These are phyloP conservation scores for Scolopax mira DNA, from an alignment of 2,113 vertebrate genomes.

Conservation along the genomic window DNA sequence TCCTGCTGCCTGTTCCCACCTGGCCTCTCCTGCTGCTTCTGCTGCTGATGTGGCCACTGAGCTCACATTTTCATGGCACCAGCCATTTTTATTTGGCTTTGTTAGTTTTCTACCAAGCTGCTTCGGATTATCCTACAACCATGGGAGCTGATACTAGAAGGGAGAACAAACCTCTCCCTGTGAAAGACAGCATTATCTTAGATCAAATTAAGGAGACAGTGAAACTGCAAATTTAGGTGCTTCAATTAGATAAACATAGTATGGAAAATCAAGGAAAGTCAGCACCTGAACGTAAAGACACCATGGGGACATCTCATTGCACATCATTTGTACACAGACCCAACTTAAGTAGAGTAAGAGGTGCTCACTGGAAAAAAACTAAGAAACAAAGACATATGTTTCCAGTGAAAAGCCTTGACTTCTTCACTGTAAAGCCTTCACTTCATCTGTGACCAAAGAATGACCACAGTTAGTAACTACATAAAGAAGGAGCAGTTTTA, in stretches of 20 bases:
- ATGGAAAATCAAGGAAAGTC: neutral
- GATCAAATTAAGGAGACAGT: neutral
- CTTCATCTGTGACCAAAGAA: neutral
- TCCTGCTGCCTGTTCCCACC: neutral
- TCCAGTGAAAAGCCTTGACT: accelerated
- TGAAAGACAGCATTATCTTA: neutral
- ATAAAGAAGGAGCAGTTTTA: neutral
- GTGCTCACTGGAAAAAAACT: neutral
- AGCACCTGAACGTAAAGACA: neutral
- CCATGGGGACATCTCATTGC: neutral
- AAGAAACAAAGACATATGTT: neutral
- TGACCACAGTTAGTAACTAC: neutral
- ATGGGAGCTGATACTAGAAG: neutral
- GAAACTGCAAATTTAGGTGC: neutral
- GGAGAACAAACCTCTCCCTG: neutral
- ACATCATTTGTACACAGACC: accelerated
- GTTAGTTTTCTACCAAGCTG: neutral
- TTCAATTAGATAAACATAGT: neutral
- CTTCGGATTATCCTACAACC: neutral
- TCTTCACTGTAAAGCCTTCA: too few species aligned
- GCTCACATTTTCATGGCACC: neutral
- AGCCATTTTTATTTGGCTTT: neutral
- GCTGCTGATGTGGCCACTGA: neutral
- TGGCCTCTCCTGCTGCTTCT: too few species aligned
- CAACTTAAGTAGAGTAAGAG: neutral